phyloP scores from a whole-genome alignment of 2,113 vertebrate genomes.

The Lates calcarifer region DNA sequence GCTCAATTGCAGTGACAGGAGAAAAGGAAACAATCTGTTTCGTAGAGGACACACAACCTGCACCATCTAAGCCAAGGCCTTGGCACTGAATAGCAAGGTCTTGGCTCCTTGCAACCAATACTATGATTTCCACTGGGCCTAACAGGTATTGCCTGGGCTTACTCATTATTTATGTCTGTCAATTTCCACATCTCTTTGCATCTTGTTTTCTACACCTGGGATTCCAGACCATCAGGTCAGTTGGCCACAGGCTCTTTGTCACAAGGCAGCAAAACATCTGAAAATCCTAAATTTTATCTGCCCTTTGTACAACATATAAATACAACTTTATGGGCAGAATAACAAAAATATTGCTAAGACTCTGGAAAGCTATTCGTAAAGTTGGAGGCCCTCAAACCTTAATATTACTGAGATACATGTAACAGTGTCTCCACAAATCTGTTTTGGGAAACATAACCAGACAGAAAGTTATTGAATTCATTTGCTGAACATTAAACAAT shows the following conservation, averaged over 20 bases:
- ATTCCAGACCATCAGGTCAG: constrained; percentile 55
- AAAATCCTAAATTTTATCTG: constrained; percentile 66
- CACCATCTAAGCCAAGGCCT: constrained; percentile 70
- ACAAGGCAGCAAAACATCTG: constrained; percentile 48
- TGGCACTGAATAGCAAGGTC: constrained; percentile 62
- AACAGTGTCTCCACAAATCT: neutral
- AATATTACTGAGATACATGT: neutral
- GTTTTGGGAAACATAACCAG: neutral
- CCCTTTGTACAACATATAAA: constrained; percentile 61
- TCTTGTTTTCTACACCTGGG: constrained; percentile 59
- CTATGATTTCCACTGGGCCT: constrained; percentile 65
- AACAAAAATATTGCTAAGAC: constrained; percentile 47
- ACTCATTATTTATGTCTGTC: constrained; percentile 72
- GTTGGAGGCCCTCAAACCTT: constrained; percentile 4
- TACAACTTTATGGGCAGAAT: constrained; percentile 43
- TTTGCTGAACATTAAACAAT: neutral
- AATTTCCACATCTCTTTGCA: constrained; percentile 66
- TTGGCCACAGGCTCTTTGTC: constrained; percentile 40
- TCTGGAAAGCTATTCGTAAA: constrained; percentile 21
- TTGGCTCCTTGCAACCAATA: constrained; percentile 59
- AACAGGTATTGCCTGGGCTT: constrained; percentile 52
- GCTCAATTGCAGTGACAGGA: constrained; percentile 81
- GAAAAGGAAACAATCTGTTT: constrained; percentile 78
- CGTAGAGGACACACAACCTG: constrained; percentile 71
- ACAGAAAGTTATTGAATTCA: constrained; percentile 2